A percentile compares a stretch with the other conserved stretches of the same genome.
These are phyloP conservation scores for Meganola albula DNA, from an alignment of 2,888 invertebrate species.

Conservation along the genomic window DNA sequence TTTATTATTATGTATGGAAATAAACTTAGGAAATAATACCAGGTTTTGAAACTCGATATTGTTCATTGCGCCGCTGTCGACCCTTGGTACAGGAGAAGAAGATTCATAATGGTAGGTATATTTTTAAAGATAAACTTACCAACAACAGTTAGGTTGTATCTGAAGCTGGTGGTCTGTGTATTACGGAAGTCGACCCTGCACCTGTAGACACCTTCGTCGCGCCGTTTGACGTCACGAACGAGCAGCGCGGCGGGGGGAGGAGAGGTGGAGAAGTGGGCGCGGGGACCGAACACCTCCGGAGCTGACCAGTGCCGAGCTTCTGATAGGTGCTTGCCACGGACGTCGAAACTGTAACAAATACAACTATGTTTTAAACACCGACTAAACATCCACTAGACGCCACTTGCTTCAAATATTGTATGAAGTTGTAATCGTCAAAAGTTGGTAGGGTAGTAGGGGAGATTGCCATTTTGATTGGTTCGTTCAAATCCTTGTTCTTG, in stretches of 20 bases:
- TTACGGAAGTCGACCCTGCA: slow-evolving; percentile 94
- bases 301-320: slow-evolving; percentile 92
- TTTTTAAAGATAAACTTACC: slow-evolving; percentile 77
- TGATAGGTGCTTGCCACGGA: slow-evolving; percentile 87
- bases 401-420: no score
- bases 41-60: no score
- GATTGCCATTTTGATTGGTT: no score
- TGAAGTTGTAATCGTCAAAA: no score
- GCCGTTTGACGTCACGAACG: slow-evolving; percentile 85
- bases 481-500: no score
- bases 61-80: no score
- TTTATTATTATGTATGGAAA: no score
- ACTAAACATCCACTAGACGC: no score
- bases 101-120: no score
- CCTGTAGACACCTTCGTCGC: slow-evolving; percentile 93
- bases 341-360: slow-evolving; percentile 85
- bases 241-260: slow-evolving; percentile 89
- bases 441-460: no score
- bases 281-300: slow-evolving; percentile 89
- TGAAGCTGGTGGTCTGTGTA: slow-evolving; percentile 92
- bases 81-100: no score
- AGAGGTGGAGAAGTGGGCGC: slow-evolving; percentile 89
- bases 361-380: background rate
- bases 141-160: slow-evolving; percentile 93
- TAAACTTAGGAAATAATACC: no score